Evolutionary conservation across 2,797 vertebrate species (phyloP), one percentile per base, ranked within the genome.

Genomic region (Eurystomus glaucurus): DNA sequence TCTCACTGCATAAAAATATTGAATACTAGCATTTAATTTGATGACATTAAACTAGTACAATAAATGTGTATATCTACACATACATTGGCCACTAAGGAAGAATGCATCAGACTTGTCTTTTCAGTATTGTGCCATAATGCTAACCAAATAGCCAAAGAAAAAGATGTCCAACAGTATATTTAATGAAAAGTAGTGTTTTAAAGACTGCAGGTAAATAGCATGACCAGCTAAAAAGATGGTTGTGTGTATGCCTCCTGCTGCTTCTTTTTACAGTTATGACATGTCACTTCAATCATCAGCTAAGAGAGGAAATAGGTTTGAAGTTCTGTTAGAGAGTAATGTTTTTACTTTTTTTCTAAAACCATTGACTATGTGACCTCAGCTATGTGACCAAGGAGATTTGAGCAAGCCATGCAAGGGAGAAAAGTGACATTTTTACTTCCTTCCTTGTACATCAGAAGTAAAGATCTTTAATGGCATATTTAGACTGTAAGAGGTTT

Each of bases 191-290:
- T 21, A 64, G 6, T 25, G 11, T 35, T 55, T 79, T 72, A 48
- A 90, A 64, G 11, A 29, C 8, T 25, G n/a, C 9, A 20, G 9
- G 14, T 46, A 58, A 78, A 60, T 45, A 65, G 2, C 22, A 66
- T 12, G 10, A 69, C 31, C 0, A 5, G 8, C 7, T 45, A 51
- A 77, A 21, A 68, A 65, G 22, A 29, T 13, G 5, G 6, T 41
- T 77, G 61, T 1, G 0, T 28, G 5, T 15, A 62, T 37, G 14
- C 11, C 3, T 61, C 14, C 14, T 41, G 8, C 16, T 65, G 9
- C 48, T 52, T 74, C 8, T 41, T 75, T 46, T 48, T 28, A 48
- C 3, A 37, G 61, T 50, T 3, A 5, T 45, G 79, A 70, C 0
- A 0, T 25, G 8, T 45, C 6, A 2, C 6, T 58, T 85, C 29